These are phyloP conservation scores for Agelaius tricolor DNA, from an alignment of 2,113 vertebrate genomes.

Conservation along the genomic window DNA sequence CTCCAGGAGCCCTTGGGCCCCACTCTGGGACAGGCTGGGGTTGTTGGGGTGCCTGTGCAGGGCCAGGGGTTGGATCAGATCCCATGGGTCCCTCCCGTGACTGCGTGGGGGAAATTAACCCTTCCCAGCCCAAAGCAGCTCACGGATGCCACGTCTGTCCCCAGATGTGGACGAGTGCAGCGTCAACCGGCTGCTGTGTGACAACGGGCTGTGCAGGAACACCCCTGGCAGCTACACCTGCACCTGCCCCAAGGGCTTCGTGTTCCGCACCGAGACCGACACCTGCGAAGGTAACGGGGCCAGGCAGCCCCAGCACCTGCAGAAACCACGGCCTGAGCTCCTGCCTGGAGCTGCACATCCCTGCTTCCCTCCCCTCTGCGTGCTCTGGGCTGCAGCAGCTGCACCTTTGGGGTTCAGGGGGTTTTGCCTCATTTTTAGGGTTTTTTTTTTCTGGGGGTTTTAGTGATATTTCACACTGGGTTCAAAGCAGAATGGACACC, in stretches of 20 bases:
- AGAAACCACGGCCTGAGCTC: not conserved
- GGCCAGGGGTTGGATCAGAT: accelerated
- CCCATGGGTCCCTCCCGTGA: accelerated
- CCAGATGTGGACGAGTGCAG: slow-evolving; percentile 97
- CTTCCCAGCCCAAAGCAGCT: not conserved
- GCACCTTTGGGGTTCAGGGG: not conserved
- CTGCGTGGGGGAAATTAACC: accelerated
- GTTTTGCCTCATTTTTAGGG: accelerated
- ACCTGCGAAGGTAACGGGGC: slow-evolving; percentile 89
- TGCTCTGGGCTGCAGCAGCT: not conserved
- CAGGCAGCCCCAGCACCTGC: not conserved
- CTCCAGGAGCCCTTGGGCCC: not conserved
- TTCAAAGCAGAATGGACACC: not conserved
- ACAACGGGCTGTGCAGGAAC: slow-evolving; percentile 95
- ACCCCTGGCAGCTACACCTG: slow-evolving; percentile 95
- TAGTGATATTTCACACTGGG: not conserved
- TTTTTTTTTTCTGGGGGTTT: not conserved
- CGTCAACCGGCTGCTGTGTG: slow-evolving; percentile 92
- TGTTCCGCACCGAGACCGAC: slow-evolving; percentile 93
- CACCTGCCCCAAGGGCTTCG: slow-evolving; percentile 92
- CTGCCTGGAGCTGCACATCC: not conserved
- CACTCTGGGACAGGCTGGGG: not conserved
- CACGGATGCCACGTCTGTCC: accelerated
- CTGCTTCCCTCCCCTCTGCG: not conserved
- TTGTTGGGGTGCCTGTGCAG: not conserved